Conservation (phyloP, 2,888 invertebrate species). For the Leucophora obtusa region DNA sequence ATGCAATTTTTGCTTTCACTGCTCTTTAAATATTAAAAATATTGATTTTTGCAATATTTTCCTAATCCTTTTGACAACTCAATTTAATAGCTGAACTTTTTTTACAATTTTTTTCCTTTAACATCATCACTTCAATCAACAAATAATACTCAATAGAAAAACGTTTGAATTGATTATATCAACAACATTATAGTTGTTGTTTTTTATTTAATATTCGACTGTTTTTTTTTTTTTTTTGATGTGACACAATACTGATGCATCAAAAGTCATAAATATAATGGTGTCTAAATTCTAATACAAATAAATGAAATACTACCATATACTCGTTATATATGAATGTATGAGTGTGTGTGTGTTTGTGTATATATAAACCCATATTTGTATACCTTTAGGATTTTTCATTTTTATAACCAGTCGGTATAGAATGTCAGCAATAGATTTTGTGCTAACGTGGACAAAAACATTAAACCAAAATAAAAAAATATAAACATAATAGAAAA, state of each 20-base stretch:
- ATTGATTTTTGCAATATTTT: not conserved
- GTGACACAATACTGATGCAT: slow-evolving; percentile 46
- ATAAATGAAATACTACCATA: slow-evolving; percentile 11
- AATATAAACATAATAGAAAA: too few relatives aligned
- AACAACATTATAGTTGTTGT: not conserved
- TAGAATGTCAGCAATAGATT: slow-evolving; percentile 40
- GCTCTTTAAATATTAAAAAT: too few relatives aligned
- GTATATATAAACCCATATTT: slow-evolving; percentile 54
- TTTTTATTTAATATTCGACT: slow-evolving; percentile 12
- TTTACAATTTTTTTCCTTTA: not conserved
- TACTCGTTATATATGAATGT: too few relatives aligned
- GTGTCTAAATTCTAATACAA: slow-evolving; percentile 40
- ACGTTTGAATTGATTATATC: slow-evolving; percentile 32
- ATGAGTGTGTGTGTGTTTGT: not conserved
- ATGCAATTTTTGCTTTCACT: too few relatives aligned
- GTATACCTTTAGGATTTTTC: slow-evolving; percentile 50
- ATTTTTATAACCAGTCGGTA: slow-evolving; percentile 1
- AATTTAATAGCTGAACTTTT: not conserved
- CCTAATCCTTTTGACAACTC: not conserved
- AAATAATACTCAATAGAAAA: slow-evolving; percentile 7
- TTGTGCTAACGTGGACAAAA: slow-evolving; percentile 47
- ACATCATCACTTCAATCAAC: slow-evolving; percentile 39
- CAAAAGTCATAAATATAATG: slow-evolving; percentile 53
- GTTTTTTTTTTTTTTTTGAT: slow-evolving; percentile 20
- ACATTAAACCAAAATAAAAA: not conserved